Evolutionary conservation across 2,888 invertebrate genomes (phyloP).

Genomic region (Mesoligia furuncula): DNA sequence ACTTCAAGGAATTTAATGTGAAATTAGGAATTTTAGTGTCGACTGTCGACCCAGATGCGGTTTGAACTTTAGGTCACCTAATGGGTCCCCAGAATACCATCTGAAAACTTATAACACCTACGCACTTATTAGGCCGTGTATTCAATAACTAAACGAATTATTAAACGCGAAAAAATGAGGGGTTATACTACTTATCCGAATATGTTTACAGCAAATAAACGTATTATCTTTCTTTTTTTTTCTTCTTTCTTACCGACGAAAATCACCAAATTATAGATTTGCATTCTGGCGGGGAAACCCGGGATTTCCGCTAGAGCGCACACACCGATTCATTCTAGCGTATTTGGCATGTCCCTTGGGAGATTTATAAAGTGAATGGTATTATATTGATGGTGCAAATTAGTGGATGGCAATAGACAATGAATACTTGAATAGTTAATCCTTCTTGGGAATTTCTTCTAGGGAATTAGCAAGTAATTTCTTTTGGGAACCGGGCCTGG

Average conservation of each 20-base stretch:
- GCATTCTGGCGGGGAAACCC: neutral
- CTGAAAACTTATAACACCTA: slow-evolving; percentile 16
- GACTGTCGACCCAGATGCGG: slow-evolving; percentile 15
- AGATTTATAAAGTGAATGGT: neutral
- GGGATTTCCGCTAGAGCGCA: neutral
- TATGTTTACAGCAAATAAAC: neutral
- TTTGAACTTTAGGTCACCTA: slow-evolving; percentile 15
- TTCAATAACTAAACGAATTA: slow-evolving; percentile 12
- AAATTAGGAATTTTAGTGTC: slow-evolving; percentile 10
- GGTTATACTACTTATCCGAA: neutral
- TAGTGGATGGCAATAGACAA: neutral
- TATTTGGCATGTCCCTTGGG: neutral
- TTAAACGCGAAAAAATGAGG: neutral
- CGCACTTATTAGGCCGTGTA: slow-evolving; percentile 26
- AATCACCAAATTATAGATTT: neutral
- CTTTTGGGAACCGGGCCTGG: neutral
- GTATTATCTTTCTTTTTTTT: neutral
- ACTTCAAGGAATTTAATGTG: slow-evolving; percentile 14
- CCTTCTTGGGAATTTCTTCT: too few relatives aligned
- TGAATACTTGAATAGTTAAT: neutral
- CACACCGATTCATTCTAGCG: neutral
- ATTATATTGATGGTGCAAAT: neutral
- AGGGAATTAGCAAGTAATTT: neutral
- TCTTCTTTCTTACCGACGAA: neutral
- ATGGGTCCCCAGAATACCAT: slow-evolving; percentile 24